Percentiles rank a stretch among this genome's conserved stretches.
Conservation (phyloP, 1,140 invertebrate species). For the Papilio helenus region DNA sequence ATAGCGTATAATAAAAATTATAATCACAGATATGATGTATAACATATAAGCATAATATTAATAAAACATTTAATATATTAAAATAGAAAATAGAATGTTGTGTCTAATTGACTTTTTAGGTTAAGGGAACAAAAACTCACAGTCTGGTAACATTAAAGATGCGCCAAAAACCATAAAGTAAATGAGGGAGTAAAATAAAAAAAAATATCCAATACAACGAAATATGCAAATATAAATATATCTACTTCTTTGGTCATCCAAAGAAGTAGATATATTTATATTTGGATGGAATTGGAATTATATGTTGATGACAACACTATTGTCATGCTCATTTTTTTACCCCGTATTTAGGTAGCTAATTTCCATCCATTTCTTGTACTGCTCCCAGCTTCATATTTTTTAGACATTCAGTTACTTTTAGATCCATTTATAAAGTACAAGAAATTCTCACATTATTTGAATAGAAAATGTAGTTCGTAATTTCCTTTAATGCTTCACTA, state of each 20-base stretch:
- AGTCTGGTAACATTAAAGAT: too few relatives aligned
- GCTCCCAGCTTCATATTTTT: not conserved
- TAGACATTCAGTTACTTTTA: not conserved
- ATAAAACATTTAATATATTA: not conserved
- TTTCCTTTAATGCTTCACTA: conserved; percentile 41
- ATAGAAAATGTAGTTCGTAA: conserved; percentile 43
- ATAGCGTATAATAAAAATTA: not conserved
- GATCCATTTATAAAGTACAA: conserved; percentile 27
- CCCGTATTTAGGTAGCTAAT: not conserved
- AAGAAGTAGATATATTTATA: too few relatives aligned
- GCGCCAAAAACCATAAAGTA: too few relatives aligned
- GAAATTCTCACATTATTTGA: conserved; percentile 38
- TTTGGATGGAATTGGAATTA: too few relatives aligned
- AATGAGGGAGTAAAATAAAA: not conserved
- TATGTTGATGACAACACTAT: too few relatives aligned
- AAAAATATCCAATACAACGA: not conserved
- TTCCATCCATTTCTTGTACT: not conserved
- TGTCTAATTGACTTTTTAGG: not conserved
- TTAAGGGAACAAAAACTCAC: not conserved
- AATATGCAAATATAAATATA: not conserved
- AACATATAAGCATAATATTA: not conserved
- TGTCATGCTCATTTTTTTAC: not conserved
- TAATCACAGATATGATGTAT: not conserved
- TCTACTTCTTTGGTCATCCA: too few relatives aligned
- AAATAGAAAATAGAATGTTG: not conserved